These are phyloP conservation scores for Eulemur rubriventer DNA, from an alignment of 2,797 vertebrate genomes.

Conservation along the genomic window DNA sequence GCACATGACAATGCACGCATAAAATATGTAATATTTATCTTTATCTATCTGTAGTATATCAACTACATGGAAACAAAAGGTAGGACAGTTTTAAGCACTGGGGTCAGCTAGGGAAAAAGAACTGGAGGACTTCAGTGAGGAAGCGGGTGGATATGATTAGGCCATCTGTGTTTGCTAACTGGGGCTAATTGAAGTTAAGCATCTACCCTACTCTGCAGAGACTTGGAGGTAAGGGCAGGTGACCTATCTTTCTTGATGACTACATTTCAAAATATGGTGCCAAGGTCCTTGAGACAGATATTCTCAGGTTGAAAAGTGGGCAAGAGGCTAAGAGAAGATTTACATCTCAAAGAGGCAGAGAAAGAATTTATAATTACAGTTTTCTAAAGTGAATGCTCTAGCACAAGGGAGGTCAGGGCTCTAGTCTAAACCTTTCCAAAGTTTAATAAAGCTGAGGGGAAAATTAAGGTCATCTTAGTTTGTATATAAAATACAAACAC, in stretches of 20 bases:
- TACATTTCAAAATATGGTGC: background rate
- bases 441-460: background rate
- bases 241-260: background rate
- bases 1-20: background rate
- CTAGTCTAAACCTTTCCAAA: background rate
- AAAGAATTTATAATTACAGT: background rate
- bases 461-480: background rate
- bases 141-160: background rate
- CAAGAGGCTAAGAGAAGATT: background rate
- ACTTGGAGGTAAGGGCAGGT: background rate
- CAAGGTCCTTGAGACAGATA: background rate
- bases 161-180: background rate
- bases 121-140: background rate
- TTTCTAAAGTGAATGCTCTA: slow-evolving; percentile 15
- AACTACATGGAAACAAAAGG: background rate
- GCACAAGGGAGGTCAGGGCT: background rate
- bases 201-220: background rate
- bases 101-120: background rate
- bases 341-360: background rate
- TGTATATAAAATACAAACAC: background rate
- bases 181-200: background rate
- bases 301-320: background rate
- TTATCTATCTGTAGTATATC: background rate
- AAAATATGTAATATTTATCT: background rate
- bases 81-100: background rate